Conservation (phyloP, 2,113 vertebrate genomes). For the Martes martes region DNA sequence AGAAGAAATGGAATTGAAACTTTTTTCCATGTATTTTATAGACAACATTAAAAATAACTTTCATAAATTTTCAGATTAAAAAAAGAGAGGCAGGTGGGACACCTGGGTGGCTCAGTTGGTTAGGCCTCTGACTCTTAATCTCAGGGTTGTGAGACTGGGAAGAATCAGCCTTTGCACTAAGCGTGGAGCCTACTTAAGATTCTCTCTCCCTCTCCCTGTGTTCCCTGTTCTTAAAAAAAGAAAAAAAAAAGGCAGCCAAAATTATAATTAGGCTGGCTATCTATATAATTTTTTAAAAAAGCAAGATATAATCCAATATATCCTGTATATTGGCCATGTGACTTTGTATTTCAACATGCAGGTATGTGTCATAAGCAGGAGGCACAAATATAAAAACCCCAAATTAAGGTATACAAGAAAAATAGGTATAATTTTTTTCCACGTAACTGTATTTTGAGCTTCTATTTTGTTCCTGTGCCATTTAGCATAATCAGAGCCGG, state of each 20-base stretch:
- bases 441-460: background rate
- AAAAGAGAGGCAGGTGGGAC: background rate
- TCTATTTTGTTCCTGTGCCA: background rate
- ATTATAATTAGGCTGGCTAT: background rate
- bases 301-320: background rate
- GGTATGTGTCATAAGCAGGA: background rate
- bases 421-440: background rate
- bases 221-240: background rate
- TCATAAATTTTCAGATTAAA: background rate
- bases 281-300: background rate
- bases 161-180: background rate
- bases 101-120: background rate
- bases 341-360: background rate
- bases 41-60: background rate
- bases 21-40: background rate
- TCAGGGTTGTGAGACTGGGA: background rate
- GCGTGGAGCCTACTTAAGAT: background rate
- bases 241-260: background rate
- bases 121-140: background rate
- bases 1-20: background rate
- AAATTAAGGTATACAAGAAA: background rate
- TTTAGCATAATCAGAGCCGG: background rate
- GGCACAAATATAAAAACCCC: background rate
- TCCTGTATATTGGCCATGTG: fast-evolving
- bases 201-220: background rate